These are phyloP conservation scores for Cheilosia pagana DNA, from an alignment of 2,888 invertebrate species.

Conservation along the genomic window DNA sequence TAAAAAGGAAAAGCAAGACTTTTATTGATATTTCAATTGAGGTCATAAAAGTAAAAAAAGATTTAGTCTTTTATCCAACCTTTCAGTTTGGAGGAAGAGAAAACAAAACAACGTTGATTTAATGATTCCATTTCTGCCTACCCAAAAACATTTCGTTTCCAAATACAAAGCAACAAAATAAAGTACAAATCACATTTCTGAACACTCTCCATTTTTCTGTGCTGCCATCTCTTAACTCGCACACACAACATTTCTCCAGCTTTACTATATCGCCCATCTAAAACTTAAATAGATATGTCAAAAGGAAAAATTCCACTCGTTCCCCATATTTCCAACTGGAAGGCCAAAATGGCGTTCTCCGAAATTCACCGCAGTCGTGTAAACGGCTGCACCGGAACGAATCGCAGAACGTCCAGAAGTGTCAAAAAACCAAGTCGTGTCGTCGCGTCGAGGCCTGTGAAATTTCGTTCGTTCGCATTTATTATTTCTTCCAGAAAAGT, in stretches of 20 bases:
- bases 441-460: conserved; percentile 46
- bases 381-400: conserved; percentile 45
- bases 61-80: too few species aligned
- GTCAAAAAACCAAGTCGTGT: conserved; percentile 72
- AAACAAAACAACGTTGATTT: too few species aligned
- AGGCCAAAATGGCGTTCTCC: conserved; percentile 57
- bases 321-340: conserved; percentile 36
- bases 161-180: too few species aligned
- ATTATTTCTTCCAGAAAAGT: conserved; percentile 25
- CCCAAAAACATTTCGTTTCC: too few species aligned
- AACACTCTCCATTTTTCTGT: not conserved
- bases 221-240: conserved; percentile 27
- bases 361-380: conserved; percentile 48
- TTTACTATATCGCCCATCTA: conserved; percentile 2
- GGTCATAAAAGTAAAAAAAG: too few species aligned
- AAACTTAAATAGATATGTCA: conserved; percentile 5
- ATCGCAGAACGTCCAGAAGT: conserved; percentile 62
- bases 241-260: not conserved
- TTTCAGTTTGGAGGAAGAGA: too few species aligned
- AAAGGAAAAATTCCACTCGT: conserved; percentile 7
- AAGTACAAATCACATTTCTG: not conserved
- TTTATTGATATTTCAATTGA: too few species aligned
- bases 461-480: conserved; percentile 38
- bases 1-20: too few species aligned
- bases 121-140: too few species aligned